Evolutionary conservation across 2,113 vertebrate species (phyloP).

Genomic region (Diadophis punctatus): DNA sequence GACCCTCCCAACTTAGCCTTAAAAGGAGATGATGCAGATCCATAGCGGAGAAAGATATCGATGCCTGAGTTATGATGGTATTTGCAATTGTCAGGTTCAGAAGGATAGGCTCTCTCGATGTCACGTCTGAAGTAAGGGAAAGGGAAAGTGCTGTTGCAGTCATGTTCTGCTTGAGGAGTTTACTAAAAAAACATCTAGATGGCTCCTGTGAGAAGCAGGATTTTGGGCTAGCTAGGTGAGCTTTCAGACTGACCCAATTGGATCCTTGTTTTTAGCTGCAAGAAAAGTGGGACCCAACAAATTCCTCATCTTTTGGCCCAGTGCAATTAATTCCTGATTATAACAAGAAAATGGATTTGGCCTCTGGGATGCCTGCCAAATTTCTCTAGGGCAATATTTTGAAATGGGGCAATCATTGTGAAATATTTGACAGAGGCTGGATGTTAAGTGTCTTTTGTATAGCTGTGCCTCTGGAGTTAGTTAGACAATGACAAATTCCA

Average conservation of each 20-base stretch:
- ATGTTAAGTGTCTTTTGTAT: conserved; percentile 1
- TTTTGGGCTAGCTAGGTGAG: background rate
- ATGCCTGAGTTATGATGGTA: background rate
- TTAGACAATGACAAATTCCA: background rate
- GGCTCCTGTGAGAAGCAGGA: background rate
- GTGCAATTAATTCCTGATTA: background rate
- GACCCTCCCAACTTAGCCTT: background rate
- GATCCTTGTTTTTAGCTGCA: background rate
- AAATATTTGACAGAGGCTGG: background rate
- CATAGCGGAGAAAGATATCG: background rate
- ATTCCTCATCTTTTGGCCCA: background rate
- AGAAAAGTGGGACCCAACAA: background rate
- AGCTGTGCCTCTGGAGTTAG: background rate
- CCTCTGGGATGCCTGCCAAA: background rate
- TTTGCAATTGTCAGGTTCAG: too few relatives aligned
- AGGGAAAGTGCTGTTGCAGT: too few relatives aligned
- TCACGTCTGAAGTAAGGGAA: background rate
- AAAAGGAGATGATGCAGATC: background rate
- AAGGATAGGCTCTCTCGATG: background rate
- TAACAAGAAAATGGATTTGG: background rate
- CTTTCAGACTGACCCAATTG: background rate
- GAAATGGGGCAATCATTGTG: background rate
- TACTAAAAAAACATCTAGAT: background rate
- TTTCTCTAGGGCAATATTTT: background rate
- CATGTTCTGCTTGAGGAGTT: background rate